Base-by-base conservation (phyloP, 2,888 invertebrate species). In the Dicyrtoma fusca region DNA sequence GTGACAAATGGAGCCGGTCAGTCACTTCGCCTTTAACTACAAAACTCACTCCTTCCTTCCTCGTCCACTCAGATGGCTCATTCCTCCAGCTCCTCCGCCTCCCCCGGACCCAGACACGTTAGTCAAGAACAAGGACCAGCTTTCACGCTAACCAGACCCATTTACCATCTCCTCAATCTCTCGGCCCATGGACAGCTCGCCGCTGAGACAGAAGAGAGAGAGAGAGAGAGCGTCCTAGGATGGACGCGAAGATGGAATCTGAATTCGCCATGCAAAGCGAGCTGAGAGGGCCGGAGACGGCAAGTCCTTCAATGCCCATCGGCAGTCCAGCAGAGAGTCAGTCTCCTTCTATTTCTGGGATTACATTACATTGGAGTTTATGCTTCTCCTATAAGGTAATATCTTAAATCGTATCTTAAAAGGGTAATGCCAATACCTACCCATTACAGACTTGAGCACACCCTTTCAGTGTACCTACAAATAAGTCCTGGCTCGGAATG, bases 1-100 rank as follows among this genome's bases (percentile, higher is more conserved):
- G 69, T 76, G 78, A 77, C 78, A 78, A 78, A 77, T 78, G 73
- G 76, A 76, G 70, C 76, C 61, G 72, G 71, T 74, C 76, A 68
- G 65, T 64, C 45, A 47, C 62, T 49, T 45, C 19, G 21, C 8
- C 55, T 57, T 44, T 25, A 19, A 42, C 57, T 55, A 55, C 3
- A 23, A 44, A 19, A 1, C 14, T 42, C 21, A 49, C 21, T 53
- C 34, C 25, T 17, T 45, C 19, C 44, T 62, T 42, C 10, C 34
- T 25, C 19, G 14, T 55, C 23, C 19, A 14, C 57, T 19, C 57
- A 57, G 5, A 3, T 34, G 34, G 34, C 8, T 34, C 8, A 34
- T 34, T 34, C 8, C 34, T 34, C 34, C 34, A 5, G 34, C 34
- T 34, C 34, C 34, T 34, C 34, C 34, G 3, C 34, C 34, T 34